Conservation (phyloP, 2,797 vertebrate species). For the Coendou prehensilis region DNA sequence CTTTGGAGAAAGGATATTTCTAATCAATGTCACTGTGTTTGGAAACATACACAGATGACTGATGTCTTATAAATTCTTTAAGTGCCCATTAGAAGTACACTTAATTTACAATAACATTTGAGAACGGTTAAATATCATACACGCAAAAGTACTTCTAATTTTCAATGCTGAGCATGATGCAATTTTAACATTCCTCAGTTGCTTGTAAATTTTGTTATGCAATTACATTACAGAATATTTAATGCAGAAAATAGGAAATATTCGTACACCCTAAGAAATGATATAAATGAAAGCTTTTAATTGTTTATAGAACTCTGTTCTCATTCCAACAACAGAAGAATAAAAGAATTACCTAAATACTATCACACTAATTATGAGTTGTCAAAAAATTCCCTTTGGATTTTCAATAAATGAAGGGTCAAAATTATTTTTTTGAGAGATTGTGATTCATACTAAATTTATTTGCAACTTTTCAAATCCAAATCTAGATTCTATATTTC, state of each 20-base stretch:
- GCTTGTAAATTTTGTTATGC: not conserved
- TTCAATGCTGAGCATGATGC: not conserved
- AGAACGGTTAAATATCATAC: conserved; percentile 61
- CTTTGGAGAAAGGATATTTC: conserved; percentile 59
- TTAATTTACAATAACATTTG: conserved; percentile 76
- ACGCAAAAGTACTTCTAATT: conserved; percentile 30
- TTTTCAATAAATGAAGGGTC: not conserved
- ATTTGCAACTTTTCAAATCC: not conserved
- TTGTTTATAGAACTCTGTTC: not conserved
- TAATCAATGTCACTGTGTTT: conserved; percentile 77
- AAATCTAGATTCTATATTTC: not conserved
- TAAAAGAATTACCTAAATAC: not conserved
- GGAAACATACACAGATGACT: conserved; percentile 79
- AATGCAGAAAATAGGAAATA: conserved; percentile 15
- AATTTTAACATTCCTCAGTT: conserved; percentile 28
- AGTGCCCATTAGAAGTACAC: conserved; percentile 39
- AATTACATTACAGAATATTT: not conserved
- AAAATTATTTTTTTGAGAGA: not conserved
- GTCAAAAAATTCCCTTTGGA: not conserved
- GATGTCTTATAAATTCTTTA: conserved; percentile 80
- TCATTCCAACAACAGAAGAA: conserved; percentile 37
- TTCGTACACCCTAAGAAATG: conserved; percentile 35
- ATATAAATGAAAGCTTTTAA: not conserved
- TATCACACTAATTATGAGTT: not conserved
- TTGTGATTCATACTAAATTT: not conserved